phyloP scores from a whole-genome alignment of 2,797 vertebrate genomes.

The Moxostoma hubbsi region DNA sequence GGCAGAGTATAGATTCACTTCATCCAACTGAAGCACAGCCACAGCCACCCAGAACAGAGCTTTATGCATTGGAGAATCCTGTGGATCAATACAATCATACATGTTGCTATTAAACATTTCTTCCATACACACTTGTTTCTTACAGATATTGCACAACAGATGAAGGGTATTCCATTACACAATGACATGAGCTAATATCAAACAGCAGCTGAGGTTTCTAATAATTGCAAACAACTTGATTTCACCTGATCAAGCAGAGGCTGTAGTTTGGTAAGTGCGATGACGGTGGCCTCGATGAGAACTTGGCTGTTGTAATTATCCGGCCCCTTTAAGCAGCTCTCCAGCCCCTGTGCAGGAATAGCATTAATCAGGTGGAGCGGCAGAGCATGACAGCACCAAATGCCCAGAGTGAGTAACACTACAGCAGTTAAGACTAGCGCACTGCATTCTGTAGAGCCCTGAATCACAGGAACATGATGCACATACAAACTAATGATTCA shows the following conservation, averaged over 20 bases:
- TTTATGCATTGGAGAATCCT: constrained; percentile 98
- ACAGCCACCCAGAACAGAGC: constrained; percentile 98
- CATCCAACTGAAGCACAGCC: constrained; percentile 94
- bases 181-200: neutral
- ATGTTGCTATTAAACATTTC: neutral
- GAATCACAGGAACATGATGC: neutral
- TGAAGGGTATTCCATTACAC: neutral
- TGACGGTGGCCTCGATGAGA: constrained; percentile 97
- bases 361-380: constrained; percentile 37
- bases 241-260: constrained; percentile 98
- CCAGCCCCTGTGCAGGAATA: constrained; percentile 84
- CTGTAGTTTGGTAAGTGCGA: constrained; percentile 95
- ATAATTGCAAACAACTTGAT: neutral
- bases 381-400: constrained; percentile 23
- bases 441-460: constrained; percentile 36
- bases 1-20: constrained; percentile 94
- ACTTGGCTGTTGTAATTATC: constrained; percentile 99
- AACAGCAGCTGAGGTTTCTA: neutral
- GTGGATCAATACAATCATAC: constrained; percentile 12
- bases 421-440: constrained; percentile 31
- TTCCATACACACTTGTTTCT: neutral
- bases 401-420: constrained; percentile 7
- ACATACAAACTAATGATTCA: neutral
- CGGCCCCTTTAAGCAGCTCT: constrained; percentile 97
- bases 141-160: neutral